Conservation (phyloP, 23 tunicate genomes). For the Ciona savignyi region DNA sequence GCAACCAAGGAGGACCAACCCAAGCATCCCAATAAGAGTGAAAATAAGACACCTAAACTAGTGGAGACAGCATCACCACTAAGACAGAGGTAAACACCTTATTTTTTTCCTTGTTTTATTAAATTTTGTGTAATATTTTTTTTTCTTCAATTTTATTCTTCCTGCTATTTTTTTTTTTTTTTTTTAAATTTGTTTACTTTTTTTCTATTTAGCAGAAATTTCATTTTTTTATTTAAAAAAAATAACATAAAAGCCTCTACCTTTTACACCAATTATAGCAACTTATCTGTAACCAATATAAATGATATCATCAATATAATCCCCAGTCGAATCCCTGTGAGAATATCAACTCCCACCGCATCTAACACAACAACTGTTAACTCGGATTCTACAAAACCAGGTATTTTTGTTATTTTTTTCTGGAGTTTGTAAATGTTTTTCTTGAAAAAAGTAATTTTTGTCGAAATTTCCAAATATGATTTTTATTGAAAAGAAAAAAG, state of each 20-base stretch:
- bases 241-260: too few relatives aligned
- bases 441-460: too few relatives aligned
- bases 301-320: too few relatives aligned
- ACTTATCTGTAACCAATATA: too few relatives aligned
- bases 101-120: neutral
- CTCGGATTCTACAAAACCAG: neutral
- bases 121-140: too few relatives aligned
- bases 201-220: too few relatives aligned
- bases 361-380: neutral
- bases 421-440: too few relatives aligned
- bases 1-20: neutral
- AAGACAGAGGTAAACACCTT: neutral
- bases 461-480: too few relatives aligned
- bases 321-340: neutral
- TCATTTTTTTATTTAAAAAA: too few relatives aligned
- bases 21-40: neutral
- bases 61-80: neutral
- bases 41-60: neutral
- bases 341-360: neutral
- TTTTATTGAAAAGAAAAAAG: too few relatives aligned
- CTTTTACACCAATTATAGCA: too few relatives aligned
- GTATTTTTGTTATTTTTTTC: neutral
- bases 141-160: neutral
- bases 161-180: neutral
- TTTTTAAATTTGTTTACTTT: too few relatives aligned